phyloP scores from a whole-genome alignment of 2,113 vertebrate species.

The Dascyllus trimaculatus region DNA sequence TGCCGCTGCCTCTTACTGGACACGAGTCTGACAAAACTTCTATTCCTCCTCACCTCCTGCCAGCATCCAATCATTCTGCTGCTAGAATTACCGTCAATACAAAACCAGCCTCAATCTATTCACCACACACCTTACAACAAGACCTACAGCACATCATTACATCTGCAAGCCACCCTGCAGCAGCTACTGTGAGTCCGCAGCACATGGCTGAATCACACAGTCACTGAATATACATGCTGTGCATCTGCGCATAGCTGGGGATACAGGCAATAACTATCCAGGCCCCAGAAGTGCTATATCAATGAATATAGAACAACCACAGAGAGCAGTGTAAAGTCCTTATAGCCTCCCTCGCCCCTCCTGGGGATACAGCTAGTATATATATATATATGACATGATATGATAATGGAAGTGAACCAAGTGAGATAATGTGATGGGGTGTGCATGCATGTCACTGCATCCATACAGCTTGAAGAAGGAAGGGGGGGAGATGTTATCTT shows the following conservation, averaged over 20 bases:
- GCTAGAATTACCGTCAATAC: conserved; percentile 31
- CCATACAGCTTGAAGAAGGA: conserved; percentile 44
- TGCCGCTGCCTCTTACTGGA: conserved; percentile 1
- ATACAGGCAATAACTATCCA: conserved; percentile 42
- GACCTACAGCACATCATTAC: not conserved
- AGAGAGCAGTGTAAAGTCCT: conserved; percentile 55
- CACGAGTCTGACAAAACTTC: conserved; percentile 33
- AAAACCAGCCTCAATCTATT: conserved; percentile 43
- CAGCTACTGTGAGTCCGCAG: conserved; percentile 3
- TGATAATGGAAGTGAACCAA: conserved; percentile 67
- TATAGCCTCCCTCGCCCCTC: conserved; percentile 41
- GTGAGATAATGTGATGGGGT: conserved; percentile 57
- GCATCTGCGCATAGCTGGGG: conserved; percentile 33
- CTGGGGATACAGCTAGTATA: conserved; percentile 48
- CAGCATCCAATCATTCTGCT: conserved; percentile 30
- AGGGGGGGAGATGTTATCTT: conserved; percentile 34
- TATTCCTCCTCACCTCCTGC: conserved; percentile 29
- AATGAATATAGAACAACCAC: conserved; percentile 74
- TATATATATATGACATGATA: conserved; percentile 59
- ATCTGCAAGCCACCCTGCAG: conserved; percentile 25
- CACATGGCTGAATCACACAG: conserved; percentile 46
- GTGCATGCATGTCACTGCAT: conserved; percentile 31
- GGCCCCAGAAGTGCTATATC: conserved; percentile 66
- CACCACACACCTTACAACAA: conserved; percentile 38
- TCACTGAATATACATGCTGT: conserved; percentile 64